Conservation (phyloP, 2,113 vertebrate species). For the Takifugu flavidus region DNA sequence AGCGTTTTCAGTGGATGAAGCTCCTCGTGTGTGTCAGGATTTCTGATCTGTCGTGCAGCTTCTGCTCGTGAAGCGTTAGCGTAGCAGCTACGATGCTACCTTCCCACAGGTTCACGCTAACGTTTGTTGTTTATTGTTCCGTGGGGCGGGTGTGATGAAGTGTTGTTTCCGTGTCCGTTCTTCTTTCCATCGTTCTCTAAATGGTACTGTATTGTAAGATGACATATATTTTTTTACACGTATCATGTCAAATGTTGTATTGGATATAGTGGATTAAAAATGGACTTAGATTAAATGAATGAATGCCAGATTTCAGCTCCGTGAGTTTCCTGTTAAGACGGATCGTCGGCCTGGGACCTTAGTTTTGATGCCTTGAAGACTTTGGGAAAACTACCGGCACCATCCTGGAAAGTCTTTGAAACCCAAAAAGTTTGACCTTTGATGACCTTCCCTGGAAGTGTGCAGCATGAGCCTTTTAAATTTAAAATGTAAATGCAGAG, state of each 20-base stretch:
- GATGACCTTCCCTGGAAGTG: too few relatives aligned
- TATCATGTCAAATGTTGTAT: slow-evolving; percentile 73
- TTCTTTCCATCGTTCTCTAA: slow-evolving; percentile 62
- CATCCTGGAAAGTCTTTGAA: too few relatives aligned
- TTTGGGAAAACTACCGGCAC: too few relatives aligned
- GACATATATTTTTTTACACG: slow-evolving; percentile 80
- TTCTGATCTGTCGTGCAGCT: slow-evolving; percentile 48
- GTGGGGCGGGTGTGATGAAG: slow-evolving; percentile 57
- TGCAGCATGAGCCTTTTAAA: too few relatives aligned
- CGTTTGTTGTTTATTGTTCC: slow-evolving; percentile 49
- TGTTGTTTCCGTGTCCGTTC: slow-evolving; percentile 64
- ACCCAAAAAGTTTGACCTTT: too few relatives aligned
- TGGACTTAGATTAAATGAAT: slow-evolving; percentile 65
- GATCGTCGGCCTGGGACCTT: neutral
- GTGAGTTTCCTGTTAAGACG: slow-evolving; percentile 10
- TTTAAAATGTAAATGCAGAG: slow-evolving; percentile 1
- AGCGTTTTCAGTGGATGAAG: slow-evolving; percentile 52
- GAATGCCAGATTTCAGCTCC: slow-evolving; percentile 52
- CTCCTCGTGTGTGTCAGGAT: slow-evolving; percentile 51
- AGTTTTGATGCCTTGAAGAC: slow-evolving; percentile 6
- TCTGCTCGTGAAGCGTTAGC: slow-evolving; percentile 55
- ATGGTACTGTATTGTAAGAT: slow-evolving; percentile 79
- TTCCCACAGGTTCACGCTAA: slow-evolving; percentile 41
- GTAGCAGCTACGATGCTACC: slow-evolving; percentile 48
- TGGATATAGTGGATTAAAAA: slow-evolving; percentile 73